Base-by-base conservation (phyloP, 1,140 invertebrate species). In the Pseudomyrmex flavicornis region DNA sequence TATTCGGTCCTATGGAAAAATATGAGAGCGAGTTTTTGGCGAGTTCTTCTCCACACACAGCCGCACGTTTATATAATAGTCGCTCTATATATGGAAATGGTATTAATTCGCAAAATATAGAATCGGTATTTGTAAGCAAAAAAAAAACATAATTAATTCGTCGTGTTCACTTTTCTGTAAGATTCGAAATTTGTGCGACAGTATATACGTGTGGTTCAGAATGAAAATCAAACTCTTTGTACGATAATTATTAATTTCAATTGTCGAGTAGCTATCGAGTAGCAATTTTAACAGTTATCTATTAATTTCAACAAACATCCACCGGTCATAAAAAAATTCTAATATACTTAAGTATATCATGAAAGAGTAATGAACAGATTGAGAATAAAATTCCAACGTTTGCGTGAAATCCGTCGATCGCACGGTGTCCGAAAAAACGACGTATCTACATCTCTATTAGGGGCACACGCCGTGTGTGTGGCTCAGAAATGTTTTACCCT, bases 401-500 rank as follows among this genome's bases (percentile, higher is more conserved):
- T 48, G 76, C 66, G 54, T 79, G 58, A 56, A 70, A 17, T 58
- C 10, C 66, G 44, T 73, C 46, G 46, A 66, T 52, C 26, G 10
- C 2, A 59, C 48, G 35, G 50, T 20, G 17, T 63, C 12, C 59
- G 52, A n/a, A 12, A 12, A 76, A 76, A 54, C 26, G 22, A 61
- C 54, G 4, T 68, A 76, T 73, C 54, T 85, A 66, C 77, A 66
- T 58, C 65, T 26, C 48, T 56, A 26, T 50, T 84, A 69, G 20
- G 13, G 3, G 44, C 13, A 52, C 50, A 72, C 63, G 84, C 35
- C 35, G 35, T 35, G 35, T 35, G 26, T 44, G 70, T 58, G 46
- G 44, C 69, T 73, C 22, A 52, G 52, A 85, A 82, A 48, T 85
- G 63, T 86, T 86, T 86, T 86, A 87, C 52, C 83, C 83, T 85